phyloP scores from a whole-genome alignment of 2,113 vertebrate species.

The Rhinolophus ferrumequinum region DNA sequence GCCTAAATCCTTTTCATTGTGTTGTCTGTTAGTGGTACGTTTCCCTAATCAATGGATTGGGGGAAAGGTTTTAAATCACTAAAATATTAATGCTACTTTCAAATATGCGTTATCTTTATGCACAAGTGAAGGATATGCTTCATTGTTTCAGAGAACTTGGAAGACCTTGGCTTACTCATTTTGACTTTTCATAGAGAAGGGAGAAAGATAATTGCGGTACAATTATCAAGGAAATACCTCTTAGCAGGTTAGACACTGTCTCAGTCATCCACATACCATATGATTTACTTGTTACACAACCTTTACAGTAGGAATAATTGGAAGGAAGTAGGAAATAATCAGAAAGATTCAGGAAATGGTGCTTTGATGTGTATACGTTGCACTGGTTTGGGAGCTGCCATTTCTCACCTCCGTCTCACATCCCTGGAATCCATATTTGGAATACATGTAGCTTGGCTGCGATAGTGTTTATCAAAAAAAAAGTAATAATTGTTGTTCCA shows the following conservation, averaged over 20 bases:
- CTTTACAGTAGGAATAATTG: not conserved
- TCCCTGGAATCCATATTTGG: not conserved
- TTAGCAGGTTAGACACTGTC: not conserved
- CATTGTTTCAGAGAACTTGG: slow-evolving; percentile 8
- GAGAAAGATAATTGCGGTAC: not conserved
- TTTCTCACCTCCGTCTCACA: not conserved
- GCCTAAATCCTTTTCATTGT: slow-evolving; percentile 59
- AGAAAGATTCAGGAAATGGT: not conserved
- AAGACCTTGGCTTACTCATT: not conserved
- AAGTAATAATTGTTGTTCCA: not conserved
- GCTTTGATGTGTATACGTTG: not conserved
- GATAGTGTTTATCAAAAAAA: not conserved
- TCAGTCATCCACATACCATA: not conserved
- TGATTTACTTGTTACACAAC: not conserved
- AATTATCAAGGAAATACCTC: not conserved
- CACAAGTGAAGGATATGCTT: not conserved
- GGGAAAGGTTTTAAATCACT: slow-evolving; percentile 55
- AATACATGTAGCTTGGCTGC: not conserved
- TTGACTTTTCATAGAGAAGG: not conserved
- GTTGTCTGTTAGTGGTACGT: slow-evolving; percentile 61
- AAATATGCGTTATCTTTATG: slow-evolving; percentile 51
- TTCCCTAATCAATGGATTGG: slow-evolving; percentile 65
- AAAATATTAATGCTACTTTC: slow-evolving; percentile 50
- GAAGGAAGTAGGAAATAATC: not conserved
- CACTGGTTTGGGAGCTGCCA: not conserved